Evolutionary conservation across 2,888 invertebrate genomes (phyloP).

Genomic region (Protodeltote pygarga): DNA sequence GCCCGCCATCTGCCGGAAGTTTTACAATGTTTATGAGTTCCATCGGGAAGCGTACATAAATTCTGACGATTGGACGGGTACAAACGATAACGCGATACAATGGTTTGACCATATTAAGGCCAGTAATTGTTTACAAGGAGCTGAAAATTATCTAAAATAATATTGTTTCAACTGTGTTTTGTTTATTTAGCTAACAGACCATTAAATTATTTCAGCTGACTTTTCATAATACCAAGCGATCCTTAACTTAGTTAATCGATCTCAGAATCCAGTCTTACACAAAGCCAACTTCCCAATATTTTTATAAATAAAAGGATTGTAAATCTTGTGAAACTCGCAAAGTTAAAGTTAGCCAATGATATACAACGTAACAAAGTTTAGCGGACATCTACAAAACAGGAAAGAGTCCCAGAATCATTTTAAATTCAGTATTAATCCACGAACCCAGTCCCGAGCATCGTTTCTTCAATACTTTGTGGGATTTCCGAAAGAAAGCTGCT

Average conservation of each 20-base stretch:
- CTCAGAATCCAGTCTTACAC: conserved; percentile 7
- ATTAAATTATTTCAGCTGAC: neutral
- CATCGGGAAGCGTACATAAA: conserved; percentile 82
- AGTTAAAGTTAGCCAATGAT: conserved; percentile 65
- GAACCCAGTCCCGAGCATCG: conserved; percentile 73
- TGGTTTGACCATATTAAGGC: conserved; percentile 67
- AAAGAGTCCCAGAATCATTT: conserved; percentile 78
- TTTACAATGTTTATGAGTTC: conserved; percentile 84
- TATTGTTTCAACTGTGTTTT: neutral
- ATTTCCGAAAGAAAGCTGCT: conserved; percentile 83
- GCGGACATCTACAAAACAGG: conserved; percentile 67
- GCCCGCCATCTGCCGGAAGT: conserved; percentile 83
- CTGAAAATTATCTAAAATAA: conserved; percentile 16
- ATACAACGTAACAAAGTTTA: conserved; percentile 69
- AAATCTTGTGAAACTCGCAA: conserved; percentile 58
- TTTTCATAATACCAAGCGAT: neutral
- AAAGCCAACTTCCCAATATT: conserved; percentile 29
- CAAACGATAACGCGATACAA: conserved; percentile 71
- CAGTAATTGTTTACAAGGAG: conserved; percentile 61
- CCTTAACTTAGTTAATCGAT: neutral
- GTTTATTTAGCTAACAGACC: conserved; percentile 2
- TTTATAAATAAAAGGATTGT: conserved; percentile 49
- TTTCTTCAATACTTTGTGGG: conserved; percentile 80
- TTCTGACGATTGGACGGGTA: conserved; percentile 74
- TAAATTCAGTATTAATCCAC: conserved; percentile 83